These are phyloP conservation scores for Zootermopsis nevadensis DNA, from an alignment of 2,888 invertebrate species.

Conservation along the genomic window DNA sequence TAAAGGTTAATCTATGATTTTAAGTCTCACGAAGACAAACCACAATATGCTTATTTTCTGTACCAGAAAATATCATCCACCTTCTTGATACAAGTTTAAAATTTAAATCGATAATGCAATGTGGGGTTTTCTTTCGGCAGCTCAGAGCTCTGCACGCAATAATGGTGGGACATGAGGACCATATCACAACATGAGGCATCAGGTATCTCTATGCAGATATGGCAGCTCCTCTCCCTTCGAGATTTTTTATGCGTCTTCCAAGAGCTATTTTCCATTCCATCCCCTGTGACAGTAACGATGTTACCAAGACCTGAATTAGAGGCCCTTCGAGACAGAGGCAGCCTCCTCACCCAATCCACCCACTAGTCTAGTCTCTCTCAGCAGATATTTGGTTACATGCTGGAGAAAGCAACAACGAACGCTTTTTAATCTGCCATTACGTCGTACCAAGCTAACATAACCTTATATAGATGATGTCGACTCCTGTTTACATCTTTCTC, in stretches of 20 bases:
- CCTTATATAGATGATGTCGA: constrained; percentile 46
- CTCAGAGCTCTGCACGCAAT: no score
- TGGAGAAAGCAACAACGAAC: constrained; percentile 42
- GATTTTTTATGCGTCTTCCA: constrained; percentile 21
- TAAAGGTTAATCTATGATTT: no score
- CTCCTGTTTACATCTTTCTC: constrained; percentile 46
- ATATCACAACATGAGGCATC: background rate
- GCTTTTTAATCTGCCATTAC: constrained; percentile 50
- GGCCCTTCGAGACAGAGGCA: constrained; percentile 26
- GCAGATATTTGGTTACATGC: constrained; percentile 46
- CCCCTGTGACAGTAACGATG: constrained; percentile 44
- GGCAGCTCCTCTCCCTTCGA: background rate
- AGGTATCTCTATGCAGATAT: background rate
- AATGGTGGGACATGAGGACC: no score
- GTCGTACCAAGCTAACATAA: constrained; percentile 41
- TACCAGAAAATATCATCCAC: no score
- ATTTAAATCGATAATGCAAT: background rate
- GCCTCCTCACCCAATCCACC: background rate
- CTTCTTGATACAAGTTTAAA: background rate
- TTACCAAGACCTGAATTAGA: constrained; percentile 42
- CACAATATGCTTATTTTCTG: no score
- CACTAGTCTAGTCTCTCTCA: background rate
- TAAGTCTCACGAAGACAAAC: no score
- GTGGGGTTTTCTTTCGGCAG: background rate
- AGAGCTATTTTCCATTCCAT: constrained; percentile 42